Conservation (phyloP, 2,888 invertebrate genomes). For the Andrena bicolor region DNA sequence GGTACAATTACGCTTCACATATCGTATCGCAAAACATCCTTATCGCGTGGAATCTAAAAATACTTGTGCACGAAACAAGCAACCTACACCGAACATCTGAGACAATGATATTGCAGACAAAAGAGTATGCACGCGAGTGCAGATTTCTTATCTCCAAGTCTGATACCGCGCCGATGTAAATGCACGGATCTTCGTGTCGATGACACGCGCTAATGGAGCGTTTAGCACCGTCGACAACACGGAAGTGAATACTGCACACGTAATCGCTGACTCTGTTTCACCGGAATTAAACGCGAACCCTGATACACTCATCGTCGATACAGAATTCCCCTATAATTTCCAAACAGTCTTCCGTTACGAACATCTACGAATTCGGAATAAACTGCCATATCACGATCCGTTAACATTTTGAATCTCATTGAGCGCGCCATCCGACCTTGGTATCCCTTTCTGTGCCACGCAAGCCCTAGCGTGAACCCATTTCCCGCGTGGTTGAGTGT, state of each 20-base stretch:
- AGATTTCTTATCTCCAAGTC: slow-evolving; percentile 54
- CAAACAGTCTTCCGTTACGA: background rate
- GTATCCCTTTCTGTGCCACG: background rate
- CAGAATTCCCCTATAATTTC: background rate
- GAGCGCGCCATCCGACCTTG: background rate
- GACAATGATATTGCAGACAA: slow-evolving; percentile 50
- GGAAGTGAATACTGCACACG: slow-evolving; percentile 63
- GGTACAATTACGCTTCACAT: background rate
- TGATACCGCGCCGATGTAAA: slow-evolving; percentile 46
- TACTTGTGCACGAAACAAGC: slow-evolving; percentile 2
- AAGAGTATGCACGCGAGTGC: slow-evolving; percentile 47
- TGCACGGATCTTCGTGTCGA: slow-evolving; percentile 62
- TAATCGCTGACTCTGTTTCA: slow-evolving; percentile 42
- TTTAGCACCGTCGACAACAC: slow-evolving; percentile 43
- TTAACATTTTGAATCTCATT: background rate
- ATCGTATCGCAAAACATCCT: background rate
- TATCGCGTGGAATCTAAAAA: slow-evolving; percentile 11
- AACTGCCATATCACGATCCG: too few relatives aligned
- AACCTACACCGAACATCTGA: background rate
- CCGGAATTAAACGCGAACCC: background rate
- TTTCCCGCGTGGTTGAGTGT: background rate
- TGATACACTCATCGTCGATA: background rate
- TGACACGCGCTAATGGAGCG: slow-evolving; percentile 67
- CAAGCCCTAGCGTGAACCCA: background rate
- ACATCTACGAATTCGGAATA: background rate